Conservation (phyloP, 2,888 invertebrate species). For the Tuberolachnus salignus region DNA sequence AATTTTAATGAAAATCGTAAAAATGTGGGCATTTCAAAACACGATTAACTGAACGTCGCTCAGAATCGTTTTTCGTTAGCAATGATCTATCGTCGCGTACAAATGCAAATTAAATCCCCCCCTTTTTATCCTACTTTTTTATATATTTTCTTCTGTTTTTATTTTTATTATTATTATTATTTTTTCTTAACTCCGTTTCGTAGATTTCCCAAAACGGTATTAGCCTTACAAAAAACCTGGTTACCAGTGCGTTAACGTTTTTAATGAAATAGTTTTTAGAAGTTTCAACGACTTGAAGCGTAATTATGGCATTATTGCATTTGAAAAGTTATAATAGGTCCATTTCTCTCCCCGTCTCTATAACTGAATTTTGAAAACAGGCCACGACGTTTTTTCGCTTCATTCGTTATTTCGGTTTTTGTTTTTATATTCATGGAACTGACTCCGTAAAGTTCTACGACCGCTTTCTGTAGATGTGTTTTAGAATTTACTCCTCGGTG, state of each 20-base stretch:
- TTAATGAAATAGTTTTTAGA: slow-evolving; percentile 34
- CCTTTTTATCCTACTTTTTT: too few species aligned
- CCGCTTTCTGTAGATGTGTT: not conserved
- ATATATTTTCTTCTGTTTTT: too few species aligned
- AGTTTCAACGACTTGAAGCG: slow-evolving; percentile 35
- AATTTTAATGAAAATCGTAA: too few species aligned
- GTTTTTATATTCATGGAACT: slow-evolving; percentile 6
- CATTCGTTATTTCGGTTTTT: slow-evolving; percentile 2
- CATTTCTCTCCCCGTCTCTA: not conserved
- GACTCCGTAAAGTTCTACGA: not conserved
- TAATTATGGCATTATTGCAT: slow-evolving; percentile 23
- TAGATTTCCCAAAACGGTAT: slow-evolving; percentile 33
- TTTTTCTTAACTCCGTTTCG: not conserved
- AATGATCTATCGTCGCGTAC: too few species aligned
- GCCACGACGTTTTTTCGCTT: not conserved
- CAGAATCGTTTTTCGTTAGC: too few species aligned
- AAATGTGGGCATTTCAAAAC: too few species aligned
- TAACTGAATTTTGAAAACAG: not conserved
- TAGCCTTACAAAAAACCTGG: slow-evolving; percentile 6
- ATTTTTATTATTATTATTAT: not conserved
- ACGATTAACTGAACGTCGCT: too few species aligned
- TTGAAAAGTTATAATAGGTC: slow-evolving; percentile 41
- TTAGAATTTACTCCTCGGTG: not conserved
- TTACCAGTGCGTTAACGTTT: not conserved
- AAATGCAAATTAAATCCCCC: too few species aligned